phyloP scores from a whole-genome alignment of 53 echinoderm and acorn worm species.

The Stichopus horrens region DNA sequence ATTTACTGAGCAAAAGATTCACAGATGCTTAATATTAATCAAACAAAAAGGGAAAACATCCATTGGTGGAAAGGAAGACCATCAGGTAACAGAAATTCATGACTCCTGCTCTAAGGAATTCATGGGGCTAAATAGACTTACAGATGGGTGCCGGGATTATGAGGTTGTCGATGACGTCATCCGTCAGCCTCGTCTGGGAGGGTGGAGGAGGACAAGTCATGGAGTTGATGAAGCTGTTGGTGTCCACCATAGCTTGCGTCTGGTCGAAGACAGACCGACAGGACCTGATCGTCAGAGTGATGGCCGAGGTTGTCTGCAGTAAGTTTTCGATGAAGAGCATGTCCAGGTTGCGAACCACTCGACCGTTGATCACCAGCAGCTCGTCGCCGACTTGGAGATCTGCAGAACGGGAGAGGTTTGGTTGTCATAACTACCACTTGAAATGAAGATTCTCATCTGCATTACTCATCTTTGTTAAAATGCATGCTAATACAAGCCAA shows the following conservation, averaged over 20 bases:
- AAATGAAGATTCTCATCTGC: no score
- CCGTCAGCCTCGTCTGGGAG: constrained; percentile 84
- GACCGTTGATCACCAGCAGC: constrained; percentile 85
- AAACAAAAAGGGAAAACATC: not conserved
- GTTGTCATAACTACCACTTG: no score
- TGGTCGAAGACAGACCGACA: constrained; percentile 89
- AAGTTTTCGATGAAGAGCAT: constrained; percentile 96
- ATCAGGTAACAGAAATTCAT: not conserved
- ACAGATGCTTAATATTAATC: not conserved
- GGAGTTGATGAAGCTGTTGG: constrained; percentile 89
- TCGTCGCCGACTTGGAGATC: constrained; percentile 95
- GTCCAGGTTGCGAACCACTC: constrained; percentile 90
- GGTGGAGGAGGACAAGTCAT: constrained; percentile 96
- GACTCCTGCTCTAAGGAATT: not conserved
- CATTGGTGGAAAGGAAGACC: not conserved
- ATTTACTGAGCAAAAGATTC: not conserved
- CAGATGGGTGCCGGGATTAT: constrained; percentile 81
- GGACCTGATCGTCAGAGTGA: constrained; percentile 93
- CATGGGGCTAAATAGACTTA: not conserved
- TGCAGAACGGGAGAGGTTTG: not conserved
- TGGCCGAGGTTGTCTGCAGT: constrained; percentile 56
- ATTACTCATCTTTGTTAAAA: no score
- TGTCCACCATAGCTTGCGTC: constrained; percentile 87
- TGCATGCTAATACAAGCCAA: no score
- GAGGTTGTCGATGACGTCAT: constrained; percentile 82